Evolutionary conservation across 1,140 invertebrate species (phyloP), one percentile per base, ranked within the genome.

Genomic region (Lutraria rhynchaena): DNA sequence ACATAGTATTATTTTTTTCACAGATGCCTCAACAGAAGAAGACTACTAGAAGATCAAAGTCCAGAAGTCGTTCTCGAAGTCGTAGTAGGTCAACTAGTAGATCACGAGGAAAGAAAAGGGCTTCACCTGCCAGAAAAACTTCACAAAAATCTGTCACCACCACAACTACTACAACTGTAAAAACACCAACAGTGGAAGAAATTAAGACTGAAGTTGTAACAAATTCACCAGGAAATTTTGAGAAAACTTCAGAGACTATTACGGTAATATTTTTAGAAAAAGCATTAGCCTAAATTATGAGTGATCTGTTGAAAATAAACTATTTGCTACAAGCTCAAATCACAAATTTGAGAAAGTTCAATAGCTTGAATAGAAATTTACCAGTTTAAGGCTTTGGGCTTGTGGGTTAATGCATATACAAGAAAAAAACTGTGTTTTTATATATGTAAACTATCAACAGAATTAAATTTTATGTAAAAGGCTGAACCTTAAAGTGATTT

Each of bases 201-300:
- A 41, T 35, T 0, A 46, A 65, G 24, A 77, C 74, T 49, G 74
- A 65, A 37, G 55, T 49, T 33, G 60, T 77, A 1, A 77, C 74
- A 2, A 63, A n/a, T 17, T 77, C 74, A 27, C 74, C 74, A 15
- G 74, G 74, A 27, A 31, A 60, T 11, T 11, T 53, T 33, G 60
- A 63, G 29, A 63, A 63, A 24, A 53, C 60, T 17, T 49, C 60
- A 77, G 74, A 77, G 29, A 65, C 74, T 22, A 37, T 77, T 1
- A 65, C 74, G 15, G 74, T 77, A 61, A 49, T 5, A 57, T 57
- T n/a, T n/a, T n/a, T n/a, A n/a, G n/a, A n/a, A n/a, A n/a, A n/a
- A n/a, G n/a, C n/a, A n/a, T n/a, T n/a, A n/a, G n/a, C n/a, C n/a
- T n/a, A n/a, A n/a, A n/a, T n/a, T n/a, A n/a, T n/a, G n/a, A n/a